Base-by-base conservation (phyloP, 30 jellyfish, hydroid and myxozoan species). In the Aurelia sp. region DNA sequence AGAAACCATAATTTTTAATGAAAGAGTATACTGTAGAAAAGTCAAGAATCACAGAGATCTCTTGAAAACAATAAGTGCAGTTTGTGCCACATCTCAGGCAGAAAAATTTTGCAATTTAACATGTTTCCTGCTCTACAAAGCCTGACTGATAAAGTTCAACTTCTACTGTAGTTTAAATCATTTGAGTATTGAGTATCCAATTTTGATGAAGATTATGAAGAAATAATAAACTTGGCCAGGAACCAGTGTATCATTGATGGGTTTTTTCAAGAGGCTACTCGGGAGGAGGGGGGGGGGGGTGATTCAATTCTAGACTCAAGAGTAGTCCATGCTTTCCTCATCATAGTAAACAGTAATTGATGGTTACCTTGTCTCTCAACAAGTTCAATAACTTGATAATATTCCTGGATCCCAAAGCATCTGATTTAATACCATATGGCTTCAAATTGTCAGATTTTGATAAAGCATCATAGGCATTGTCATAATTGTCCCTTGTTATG, bases 341-440 rank as follows among this genome's bases (percentile, higher is more conserved):
- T 37, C 7, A 37, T 3, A 37, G 0, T 7, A 37, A 37, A 7
- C 50, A 2, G 50, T 37, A 37, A 44, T 4, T 7, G 13, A 40
- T 40, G 6, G 55, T 12, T 13, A 74, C 85, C 87, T 76, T 41
- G n/a, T 59, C 57, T 37, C 16, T n/a, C 15, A 76, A 20, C 11
- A 59, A 20, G 9, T 62, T 64, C n/a, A 76, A 64, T 67, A 76
- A 23, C n/a, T 61, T 9, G 30, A 62, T 11, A 4, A 76, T 47
- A 0, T 63, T n/a, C 40, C 41, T 41, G 22, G 1, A 48, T n/a
- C 77, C 87, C 62, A 76, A 52, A 59, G 67, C 66, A 11, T 76
- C 87, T 23, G 87, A 74, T 62, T 76, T 31, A 22, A 76, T 59
- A 62, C 67, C 77, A 76, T 60, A 76, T 4, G 87, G 87, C 31